Conservation (phyloP, 2,797 vertebrate species). For the Danionella dracula region DNA sequence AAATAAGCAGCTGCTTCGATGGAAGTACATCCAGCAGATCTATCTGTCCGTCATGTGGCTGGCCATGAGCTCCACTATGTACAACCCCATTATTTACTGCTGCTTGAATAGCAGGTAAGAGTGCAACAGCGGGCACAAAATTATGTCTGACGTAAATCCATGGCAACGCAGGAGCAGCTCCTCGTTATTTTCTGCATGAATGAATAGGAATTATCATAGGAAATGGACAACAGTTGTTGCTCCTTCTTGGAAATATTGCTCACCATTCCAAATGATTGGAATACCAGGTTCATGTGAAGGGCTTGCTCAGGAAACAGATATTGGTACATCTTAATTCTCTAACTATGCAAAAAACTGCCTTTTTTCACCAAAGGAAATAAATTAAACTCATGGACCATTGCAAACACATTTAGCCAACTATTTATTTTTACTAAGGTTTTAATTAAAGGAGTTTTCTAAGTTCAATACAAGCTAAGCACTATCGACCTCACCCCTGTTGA, state of each 20-base stretch:
- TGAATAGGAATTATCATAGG: not conserved
- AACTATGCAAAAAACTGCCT: too few species aligned
- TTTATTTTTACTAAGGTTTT: not conserved
- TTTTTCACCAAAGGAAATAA: too few species aligned
- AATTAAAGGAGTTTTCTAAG: not conserved
- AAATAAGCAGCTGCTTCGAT: conserved; percentile 73
- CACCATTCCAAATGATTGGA: conserved; percentile 4
- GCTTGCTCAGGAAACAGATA: not conserved
- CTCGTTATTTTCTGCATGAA: not conserved
- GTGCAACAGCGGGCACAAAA: not conserved
- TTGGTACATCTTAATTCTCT: too few species aligned
- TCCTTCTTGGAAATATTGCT: not conserved
- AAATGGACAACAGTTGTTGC: not conserved
- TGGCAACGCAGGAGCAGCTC: not conserved
- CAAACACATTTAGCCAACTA: not conserved
- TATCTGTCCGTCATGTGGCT: conserved; percentile 93
- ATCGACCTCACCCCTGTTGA: not conserved
- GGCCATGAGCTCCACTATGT: conserved; percentile 98
- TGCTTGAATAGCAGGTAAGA: conserved; percentile 94
- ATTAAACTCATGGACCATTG: not conserved
- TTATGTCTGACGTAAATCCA: not conserved
- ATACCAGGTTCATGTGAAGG: not conserved
- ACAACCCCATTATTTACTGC: conserved; percentile 98
- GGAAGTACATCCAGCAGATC: conserved; percentile 95
- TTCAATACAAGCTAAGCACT: not conserved